Conservation (phyloP, 2,888 invertebrate species). For the Nymphalis c-album region DNA sequence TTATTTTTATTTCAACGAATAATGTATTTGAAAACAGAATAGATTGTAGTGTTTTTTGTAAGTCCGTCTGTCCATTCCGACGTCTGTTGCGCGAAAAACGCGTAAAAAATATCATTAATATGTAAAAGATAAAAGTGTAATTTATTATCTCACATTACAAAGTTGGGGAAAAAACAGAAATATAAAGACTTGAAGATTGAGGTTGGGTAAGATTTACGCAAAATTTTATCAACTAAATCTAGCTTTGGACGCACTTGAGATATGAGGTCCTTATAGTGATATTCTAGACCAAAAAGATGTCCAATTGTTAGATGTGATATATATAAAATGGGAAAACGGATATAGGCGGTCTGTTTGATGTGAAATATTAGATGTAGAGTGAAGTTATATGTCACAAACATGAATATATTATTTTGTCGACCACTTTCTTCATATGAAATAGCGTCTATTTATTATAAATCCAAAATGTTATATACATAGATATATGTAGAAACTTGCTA, state of each 20-base stretch:
- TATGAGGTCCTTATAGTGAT: not conserved
- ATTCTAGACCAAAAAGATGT: not conserved
- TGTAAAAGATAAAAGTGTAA: conserved; percentile 46
- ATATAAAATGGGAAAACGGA: not conserved
- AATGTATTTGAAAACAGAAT: too few species aligned
- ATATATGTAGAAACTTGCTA: not conserved
- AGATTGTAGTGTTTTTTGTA: too few species aligned
- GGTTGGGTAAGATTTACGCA: conserved; percentile 34
- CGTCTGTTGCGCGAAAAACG: not conserved
- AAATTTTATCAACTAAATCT: conserved; percentile 46
- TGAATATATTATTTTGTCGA: not conserved
- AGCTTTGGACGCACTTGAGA: conserved; percentile 12
- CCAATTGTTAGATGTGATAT: not conserved
- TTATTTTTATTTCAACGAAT: too few species aligned
- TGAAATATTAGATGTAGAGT: not conserved
- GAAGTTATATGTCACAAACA: not conserved
- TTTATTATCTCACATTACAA: conserved; percentile 46
- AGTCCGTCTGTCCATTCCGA: not conserved
- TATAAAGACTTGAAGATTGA: conserved; percentile 40
- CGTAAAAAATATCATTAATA: conserved; percentile 38
- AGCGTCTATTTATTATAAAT: not conserved
- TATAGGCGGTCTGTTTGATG: not conserved
- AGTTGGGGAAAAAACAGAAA: conserved; percentile 41
- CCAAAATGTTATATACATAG: not conserved
- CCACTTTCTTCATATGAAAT: not conserved